Evolutionary conservation across 2,888 invertebrate genomes (phyloP).

Genomic region (Orgyia antiqua): DNA sequence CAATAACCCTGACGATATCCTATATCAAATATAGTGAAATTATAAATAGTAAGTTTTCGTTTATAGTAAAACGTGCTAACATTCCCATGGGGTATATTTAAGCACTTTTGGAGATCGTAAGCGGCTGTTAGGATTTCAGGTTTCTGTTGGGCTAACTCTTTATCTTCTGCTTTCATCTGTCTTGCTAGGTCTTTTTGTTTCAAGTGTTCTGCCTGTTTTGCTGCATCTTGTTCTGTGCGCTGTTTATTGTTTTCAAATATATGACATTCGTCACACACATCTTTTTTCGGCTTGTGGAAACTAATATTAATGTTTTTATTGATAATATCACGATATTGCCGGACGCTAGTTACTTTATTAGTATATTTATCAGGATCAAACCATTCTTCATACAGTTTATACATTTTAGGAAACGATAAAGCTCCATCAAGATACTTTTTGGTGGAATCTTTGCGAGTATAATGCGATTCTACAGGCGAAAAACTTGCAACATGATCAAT

Average conservation of each 20-base stretch:
- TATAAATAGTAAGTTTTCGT: conserved; percentile 1
- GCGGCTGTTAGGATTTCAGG: not conserved
- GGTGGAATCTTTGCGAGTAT: conserved; percentile 10
- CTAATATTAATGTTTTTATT: conserved; percentile 7
- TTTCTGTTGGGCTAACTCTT: not conserved
- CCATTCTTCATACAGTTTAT: conserved; percentile 16
- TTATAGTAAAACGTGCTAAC: conserved; percentile 10
- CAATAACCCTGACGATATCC: not conserved
- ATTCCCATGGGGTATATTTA: not conserved
- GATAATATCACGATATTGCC: conserved; percentile 11
- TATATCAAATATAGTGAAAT: conserved; percentile 4
- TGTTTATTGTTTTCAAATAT: not conserved
- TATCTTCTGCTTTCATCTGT: not conserved
- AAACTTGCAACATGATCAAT: conserved; percentile 10
- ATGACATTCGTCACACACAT: conserved; percentile 10
- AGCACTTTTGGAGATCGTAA: conserved; percentile 3
- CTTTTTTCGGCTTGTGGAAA: conserved; percentile 4
- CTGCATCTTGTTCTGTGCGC: not conserved
- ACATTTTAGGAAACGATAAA: conserved; percentile 11
- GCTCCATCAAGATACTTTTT: conserved; percentile 12
- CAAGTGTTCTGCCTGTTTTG: not conserved
- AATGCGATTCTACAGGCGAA: conserved; percentile 11
- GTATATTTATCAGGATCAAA: conserved; percentile 5
- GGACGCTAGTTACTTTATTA: conserved; percentile 7
- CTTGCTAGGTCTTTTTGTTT: not conserved